Evolutionary conservation across 2,797 vertebrate genomes (phyloP), one percentile per base, ranked within the genome.

Genomic region (Leptoclinus maculatus): DNA sequence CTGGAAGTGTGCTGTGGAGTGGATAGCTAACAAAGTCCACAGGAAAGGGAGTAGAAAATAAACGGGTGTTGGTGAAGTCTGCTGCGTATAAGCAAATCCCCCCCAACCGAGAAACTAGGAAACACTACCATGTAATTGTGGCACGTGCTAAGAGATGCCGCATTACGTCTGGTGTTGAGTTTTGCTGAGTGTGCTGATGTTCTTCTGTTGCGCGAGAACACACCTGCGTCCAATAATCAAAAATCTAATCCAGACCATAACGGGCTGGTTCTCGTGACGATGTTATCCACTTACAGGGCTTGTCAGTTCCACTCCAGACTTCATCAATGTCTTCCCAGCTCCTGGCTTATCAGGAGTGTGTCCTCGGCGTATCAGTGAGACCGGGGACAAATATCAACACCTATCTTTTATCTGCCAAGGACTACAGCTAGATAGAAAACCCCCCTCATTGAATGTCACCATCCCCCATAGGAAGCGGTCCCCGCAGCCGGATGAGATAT

Each of bases 401-500:
- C 88, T 54, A 67, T 78, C 82, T 92, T 93, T 93, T 92, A 94
- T 93, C 91, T 91, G 86, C 86, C 89, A 87, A 90, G 85, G 86
- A 90, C 87, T 85, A 53, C 1, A 9, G 76, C 70, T 6, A 85
- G 88, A 92, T 91, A 90, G 87, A 83, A 83, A 47, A 54, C 38
- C 78, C 47, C 27, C 57, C 66, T 39, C 79, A 78, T 43, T 86
- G 80, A 91, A 89, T 90, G 87, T 91, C 89, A 79, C 79, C 83
- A 75, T 86, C 78, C 83, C 84, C 83, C 47, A 66, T 78, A 89
- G 89, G 89, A 92, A 90, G 76, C 29, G 23, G 71, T 79, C 87
- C 89, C 81, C 84, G 67, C 86, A 79, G 85, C 87, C 71, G 83
- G 90, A 90, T 93, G 90, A 94, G 91, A 93, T 93, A 94, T 92